Percentiles rank a stretch among this genome's conserved stretches.
phyloP scores from a whole-genome alignment of 2,113 vertebrate genomes.

The Cinclus mexicanus region DNA sequence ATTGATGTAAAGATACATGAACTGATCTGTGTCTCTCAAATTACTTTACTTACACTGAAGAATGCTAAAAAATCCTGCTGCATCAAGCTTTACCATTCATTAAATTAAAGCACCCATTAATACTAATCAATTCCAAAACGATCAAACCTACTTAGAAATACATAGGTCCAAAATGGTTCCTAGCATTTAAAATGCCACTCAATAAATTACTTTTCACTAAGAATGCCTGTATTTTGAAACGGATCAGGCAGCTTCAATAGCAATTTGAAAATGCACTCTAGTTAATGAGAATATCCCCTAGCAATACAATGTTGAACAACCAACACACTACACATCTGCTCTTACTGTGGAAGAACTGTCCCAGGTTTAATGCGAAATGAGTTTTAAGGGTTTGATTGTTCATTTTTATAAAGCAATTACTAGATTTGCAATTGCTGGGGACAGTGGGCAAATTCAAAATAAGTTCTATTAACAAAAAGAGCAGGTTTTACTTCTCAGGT shows the following conservation, averaged over 20 bases:
- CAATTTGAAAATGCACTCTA: slow-evolving; percentile 23
- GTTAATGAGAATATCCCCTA: neutral
- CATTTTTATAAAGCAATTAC: neutral
- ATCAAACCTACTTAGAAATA: neutral
- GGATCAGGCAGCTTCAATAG: neutral
- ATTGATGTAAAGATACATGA: neutral
- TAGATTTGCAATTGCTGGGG: neutral
- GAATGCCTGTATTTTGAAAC: neutral
- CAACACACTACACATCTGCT: neutral
- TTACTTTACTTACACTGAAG: neutral
- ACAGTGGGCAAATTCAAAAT: neutral
- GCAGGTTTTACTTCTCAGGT: neutral
- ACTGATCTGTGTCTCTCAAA: neutral
- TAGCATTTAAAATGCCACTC: neutral
- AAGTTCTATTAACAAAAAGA: neutral
- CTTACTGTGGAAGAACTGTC: neutral
- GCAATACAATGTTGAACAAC: neutral
- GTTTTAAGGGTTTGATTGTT: neutral
- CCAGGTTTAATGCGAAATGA: neutral
- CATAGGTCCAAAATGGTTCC: neutral
- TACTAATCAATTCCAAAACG: neutral
- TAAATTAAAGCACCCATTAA: neutral
- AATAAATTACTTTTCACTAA: neutral
- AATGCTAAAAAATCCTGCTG: neutral
- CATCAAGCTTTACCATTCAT: neutral